Conservation (phyloP, 1,140 invertebrate genomes). For the Hermetia illucens region DNA sequence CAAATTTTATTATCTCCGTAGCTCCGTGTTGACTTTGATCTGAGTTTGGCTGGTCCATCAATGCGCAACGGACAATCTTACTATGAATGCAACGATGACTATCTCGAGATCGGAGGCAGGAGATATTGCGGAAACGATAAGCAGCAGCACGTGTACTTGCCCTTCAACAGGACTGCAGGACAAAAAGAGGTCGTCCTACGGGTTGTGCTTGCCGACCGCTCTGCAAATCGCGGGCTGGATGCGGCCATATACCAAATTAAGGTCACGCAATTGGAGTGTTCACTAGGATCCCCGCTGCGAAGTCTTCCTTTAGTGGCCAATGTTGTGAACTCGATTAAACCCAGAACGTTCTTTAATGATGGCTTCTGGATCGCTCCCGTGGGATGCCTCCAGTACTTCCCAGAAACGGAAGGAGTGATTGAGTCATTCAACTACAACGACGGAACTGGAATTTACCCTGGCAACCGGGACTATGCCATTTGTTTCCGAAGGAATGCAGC, state of each 20-base stretch:
- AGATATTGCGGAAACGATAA: constrained; percentile 17
- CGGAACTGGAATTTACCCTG: constrained; percentile 18
- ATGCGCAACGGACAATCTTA: constrained; percentile 10
- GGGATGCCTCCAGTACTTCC: constrained; percentile 25
- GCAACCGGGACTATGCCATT: constrained; percentile 23
- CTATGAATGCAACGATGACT: constrained; percentile 17
- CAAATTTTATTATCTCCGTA: too few relatives aligned
- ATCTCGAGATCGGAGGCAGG: constrained; percentile 16
- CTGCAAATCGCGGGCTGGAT: constrained; percentile 6
- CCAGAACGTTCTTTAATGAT: constrained; percentile 11
- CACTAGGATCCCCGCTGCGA: constrained; percentile 11
- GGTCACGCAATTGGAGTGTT: constrained; percentile 21
- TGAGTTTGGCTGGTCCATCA: constrained; percentile 16
- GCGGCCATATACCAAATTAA: constrained; percentile 14
- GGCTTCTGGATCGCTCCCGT: constrained; percentile 19
- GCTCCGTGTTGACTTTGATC: constrained; percentile 19
- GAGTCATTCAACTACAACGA: constrained; percentile 25
- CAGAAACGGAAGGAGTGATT: constrained; percentile 14
- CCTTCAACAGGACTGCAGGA: constrained; percentile 19
- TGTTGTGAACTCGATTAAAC: not conserved
- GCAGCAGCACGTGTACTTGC: constrained; percentile 24
- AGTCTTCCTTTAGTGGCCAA: not conserved
- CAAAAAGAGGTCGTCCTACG: constrained; percentile 11
- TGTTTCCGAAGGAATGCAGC: constrained; percentile 16
- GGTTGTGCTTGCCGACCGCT: constrained; percentile 14